These are phyloP conservation scores for Rhizoglyphus robini DNA, from an alignment of 1,140 invertebrate genomes.

Conservation along the genomic window DNA sequence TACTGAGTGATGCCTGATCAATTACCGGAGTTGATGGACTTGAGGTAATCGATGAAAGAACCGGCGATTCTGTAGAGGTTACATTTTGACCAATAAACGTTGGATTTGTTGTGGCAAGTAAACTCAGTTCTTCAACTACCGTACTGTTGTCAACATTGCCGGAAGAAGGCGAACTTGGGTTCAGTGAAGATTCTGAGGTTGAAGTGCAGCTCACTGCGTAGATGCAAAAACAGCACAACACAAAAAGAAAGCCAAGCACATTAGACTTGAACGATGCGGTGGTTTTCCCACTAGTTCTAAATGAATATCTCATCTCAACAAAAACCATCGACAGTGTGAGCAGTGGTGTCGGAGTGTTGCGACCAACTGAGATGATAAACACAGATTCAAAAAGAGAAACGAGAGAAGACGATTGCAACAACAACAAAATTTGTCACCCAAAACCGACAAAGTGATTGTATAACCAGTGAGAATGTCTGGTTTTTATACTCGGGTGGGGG, in stretches of 20 bases:
- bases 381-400: too few relatives aligned
- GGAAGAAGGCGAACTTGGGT: not conserved
- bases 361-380: too few relatives aligned
- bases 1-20: not conserved
- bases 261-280: too few relatives aligned
- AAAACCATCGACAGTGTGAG: too few relatives aligned
- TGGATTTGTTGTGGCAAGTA: not conserved
- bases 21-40: not conserved
- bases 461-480: too few relatives aligned
- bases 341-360: too few relatives aligned
- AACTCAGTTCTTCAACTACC: not conserved
- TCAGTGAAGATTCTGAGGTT: not conserved
- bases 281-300: constrained; percentile 5
- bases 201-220: not conserved
- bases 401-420: too few relatives aligned
- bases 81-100: too few relatives aligned
- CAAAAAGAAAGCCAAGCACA: not conserved
- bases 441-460: too few relatives aligned
- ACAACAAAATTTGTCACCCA: too few relatives aligned
- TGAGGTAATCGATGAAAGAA: not conserved
- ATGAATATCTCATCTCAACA: not conserved
- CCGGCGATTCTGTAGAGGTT: too few relatives aligned
- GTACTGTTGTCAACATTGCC: not conserved
- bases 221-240: not conserved
- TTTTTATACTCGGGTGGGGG: too few relatives aligned